Evolutionary conservation across 2,888 invertebrate genomes (phyloP), one percentile per base, ranked within the genome.

Genomic region (Phyllotreta cruciferae): DNA sequence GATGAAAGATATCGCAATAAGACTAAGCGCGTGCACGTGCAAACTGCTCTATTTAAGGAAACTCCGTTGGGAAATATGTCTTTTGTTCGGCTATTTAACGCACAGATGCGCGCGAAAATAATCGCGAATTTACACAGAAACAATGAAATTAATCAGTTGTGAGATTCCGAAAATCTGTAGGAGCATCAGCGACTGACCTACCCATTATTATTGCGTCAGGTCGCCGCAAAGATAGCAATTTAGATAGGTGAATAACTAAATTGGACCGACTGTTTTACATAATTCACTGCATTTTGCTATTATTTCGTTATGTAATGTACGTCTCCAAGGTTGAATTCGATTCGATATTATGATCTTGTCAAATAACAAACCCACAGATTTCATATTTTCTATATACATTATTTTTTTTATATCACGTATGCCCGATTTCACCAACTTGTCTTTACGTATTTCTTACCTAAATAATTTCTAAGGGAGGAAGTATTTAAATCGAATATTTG

Each of bases 181-280:
- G 24, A 24, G 49, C 49, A 49, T 49, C 49, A 8, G 14, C 9
- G 49, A n/a, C 7, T 6, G 8, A 49, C 49, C 49, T 49, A 49
- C 49, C 34, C 35, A 49, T 49, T 34, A 24, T 8, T 49, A 49
- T 49, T 49, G 24, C 49, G 49, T 49, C 49, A 49, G 35, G 35
- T 35, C 14, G 9, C 49, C 35, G 35, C 49, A 49, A 49, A 49
- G 49, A 49, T 49, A 49, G 49, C 35, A 49, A 49, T 49, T 49
- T 49, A 49, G 49, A 49, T 49, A 49, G 49, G 49, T 49, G 49
- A 49, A 49, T 49, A 45, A 45, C 45, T 45, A 49, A 49, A 49
- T 49, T 49, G 10, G 49, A 49, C 49, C 35, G 35, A 10, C 49
- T 49, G 34, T 49, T 49, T 49, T 49, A 49, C 49, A 49, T 49